Evolutionary conservation across 2,888 invertebrate species (phyloP).

Genomic region (Patella caerulea): DNA sequence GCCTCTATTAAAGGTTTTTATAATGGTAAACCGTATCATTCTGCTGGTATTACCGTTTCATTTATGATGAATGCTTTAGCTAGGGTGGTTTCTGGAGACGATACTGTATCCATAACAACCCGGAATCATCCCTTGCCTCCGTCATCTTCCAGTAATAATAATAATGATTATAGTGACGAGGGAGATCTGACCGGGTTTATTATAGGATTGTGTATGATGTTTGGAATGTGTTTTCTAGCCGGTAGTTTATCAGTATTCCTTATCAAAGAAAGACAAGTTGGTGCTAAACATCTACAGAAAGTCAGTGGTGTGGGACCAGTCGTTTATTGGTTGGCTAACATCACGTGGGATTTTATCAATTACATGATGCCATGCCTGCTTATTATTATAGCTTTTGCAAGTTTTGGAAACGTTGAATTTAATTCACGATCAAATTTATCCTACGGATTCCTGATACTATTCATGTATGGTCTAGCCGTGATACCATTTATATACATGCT

Average conservation of each 20-base stretch:
- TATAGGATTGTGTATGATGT: conserved; percentile 52
- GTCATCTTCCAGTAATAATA: conserved; percentile 16
- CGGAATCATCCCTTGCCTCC: conserved; percentile 43
- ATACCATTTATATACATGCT: conserved; percentile 82
- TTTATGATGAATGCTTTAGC: conserved; percentile 42
- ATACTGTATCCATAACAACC: conserved; percentile 33
- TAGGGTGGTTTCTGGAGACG: conserved; percentile 28
- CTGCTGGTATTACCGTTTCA: conserved; percentile 79
- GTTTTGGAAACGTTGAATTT: conserved; percentile 79
- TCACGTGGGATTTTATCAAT: conserved; percentile 80
- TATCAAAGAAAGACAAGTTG: conserved; percentile 59
- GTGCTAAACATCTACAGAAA: conserved; percentile 65
- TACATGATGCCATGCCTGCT: conserved; percentile 76
- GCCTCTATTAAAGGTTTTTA: conserved; percentile 78
- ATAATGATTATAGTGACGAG: background rate
- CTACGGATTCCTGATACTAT: conserved; percentile 76
- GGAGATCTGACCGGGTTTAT: conserved; percentile 39
- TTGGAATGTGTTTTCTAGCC: conserved; percentile 68
- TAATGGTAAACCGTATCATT: conserved; percentile 85
- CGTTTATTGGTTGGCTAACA: conserved; percentile 81
- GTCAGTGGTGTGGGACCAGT: conserved; percentile 65
- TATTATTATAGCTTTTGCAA: conserved; percentile 77
- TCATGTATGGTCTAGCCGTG: conserved; percentile 81
- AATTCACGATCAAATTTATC: conserved; percentile 68
- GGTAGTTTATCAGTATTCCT: conserved; percentile 63